These are phyloP conservation scores for Cranoglanis bouderius DNA, from an alignment of 2,113 vertebrate species.

Conservation along the genomic window DNA sequence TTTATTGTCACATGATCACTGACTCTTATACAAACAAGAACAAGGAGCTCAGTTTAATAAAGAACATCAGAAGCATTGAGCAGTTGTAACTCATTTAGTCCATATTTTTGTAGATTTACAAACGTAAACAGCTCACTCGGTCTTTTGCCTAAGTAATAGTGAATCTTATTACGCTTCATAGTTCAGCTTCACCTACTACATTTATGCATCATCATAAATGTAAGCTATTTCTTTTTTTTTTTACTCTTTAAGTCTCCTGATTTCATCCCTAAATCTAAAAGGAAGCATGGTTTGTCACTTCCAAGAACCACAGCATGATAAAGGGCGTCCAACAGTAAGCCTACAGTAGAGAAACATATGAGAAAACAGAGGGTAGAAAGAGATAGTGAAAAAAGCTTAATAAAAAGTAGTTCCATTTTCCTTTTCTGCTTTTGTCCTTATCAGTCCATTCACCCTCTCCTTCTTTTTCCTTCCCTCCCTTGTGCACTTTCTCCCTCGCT, in stretches of 20 bases:
- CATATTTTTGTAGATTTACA: neutral
- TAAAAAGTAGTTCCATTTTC: conserved; percentile 64
- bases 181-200: neutral
- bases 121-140: neutral
- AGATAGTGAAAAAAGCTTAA: conserved; percentile 36
- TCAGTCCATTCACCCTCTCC: conserved; percentile 64
- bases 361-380: conserved; percentile 9
- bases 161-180: neutral
- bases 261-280: neutral
- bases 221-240: neutral
- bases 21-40: neutral
- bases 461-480: conserved; percentile 51
- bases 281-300: neutral
- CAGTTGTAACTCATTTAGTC: neutral
- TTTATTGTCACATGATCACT: neutral
- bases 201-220: neutral
- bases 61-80: neutral
- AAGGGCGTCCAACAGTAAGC: neutral
- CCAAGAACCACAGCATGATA: neutral
- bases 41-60: neutral
- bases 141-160: neutral
- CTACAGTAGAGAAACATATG: neutral
- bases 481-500: conserved; percentile 63
- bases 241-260: neutral
- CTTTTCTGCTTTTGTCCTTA: conserved; percentile 71